A percentile compares a stretch with the other conserved stretches of the same genome.
Evolutionary conservation across 2,888 invertebrate species (phyloP).

Genomic region (Apotomis turbidana): DNA sequence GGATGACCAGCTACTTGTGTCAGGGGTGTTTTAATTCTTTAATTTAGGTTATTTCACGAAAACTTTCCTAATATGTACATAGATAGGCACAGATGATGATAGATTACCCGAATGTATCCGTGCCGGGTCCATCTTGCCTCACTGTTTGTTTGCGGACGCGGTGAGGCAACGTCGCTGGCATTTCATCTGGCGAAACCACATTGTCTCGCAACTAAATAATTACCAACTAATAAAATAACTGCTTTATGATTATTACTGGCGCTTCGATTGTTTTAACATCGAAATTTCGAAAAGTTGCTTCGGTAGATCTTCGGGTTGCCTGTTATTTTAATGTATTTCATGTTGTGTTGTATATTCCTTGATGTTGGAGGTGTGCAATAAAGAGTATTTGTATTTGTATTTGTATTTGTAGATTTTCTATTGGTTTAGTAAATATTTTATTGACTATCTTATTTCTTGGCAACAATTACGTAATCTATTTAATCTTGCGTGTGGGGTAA

Average conservation of each 20-base stretch:
- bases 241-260: neutral
- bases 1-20: too few relatives aligned
- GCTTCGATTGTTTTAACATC: conserved; percentile 3
- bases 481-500: neutral
- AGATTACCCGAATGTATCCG: neutral
- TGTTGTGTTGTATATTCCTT: too few relatives aligned
- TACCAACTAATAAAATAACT: conserved; percentile 28
- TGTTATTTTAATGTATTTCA: too few relatives aligned
- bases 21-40: too few relatives aligned
- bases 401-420: too few relatives aligned
- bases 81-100: too few relatives aligned
- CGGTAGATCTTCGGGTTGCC: neutral
- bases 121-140: neutral
- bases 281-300: conserved; percentile 1
- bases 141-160: conserved; percentile 13
- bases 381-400: too few relatives aligned
- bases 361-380: too few relatives aligned
- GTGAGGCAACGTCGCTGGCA: conserved; percentile 10
- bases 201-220: conserved; percentile 20
- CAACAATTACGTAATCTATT: neutral
- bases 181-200: conserved; percentile 21
- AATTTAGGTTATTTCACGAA: too few relatives aligned
- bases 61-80: too few relatives aligned
- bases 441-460: neutral
- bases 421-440: neutral